phyloP scores from a whole-genome alignment of 92 coral and sea anemone species.

The Actinernus sp. region DNA sequence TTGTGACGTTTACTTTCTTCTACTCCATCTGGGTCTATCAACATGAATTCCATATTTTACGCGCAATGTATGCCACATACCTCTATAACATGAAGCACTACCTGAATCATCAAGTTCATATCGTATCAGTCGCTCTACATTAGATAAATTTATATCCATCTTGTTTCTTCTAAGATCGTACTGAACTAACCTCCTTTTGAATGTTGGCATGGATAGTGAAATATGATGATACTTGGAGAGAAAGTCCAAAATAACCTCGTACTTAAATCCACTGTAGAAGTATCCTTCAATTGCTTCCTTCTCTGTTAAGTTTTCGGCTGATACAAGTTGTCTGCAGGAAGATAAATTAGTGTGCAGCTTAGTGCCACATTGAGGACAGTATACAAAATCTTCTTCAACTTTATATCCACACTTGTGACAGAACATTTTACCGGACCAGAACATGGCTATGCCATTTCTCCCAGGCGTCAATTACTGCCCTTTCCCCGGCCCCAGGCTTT shows the following conservation, averaged over 20 bases:
- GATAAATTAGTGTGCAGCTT: constrained; percentile 6
- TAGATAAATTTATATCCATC: neutral
- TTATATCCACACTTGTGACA: constrained; percentile 29
- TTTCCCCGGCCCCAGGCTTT: no score
- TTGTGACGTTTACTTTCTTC: constrained; percentile 16
- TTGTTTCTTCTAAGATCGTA: neutral
- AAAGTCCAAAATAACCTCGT: constrained; percentile 12
- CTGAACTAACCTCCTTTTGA: neutral
- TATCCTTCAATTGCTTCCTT: constrained; percentile 12
- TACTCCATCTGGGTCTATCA: constrained; percentile 16
- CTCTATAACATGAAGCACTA: neutral
- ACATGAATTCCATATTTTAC: neutral
- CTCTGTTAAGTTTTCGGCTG: constrained; percentile 11
- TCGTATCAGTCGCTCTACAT: constrained; percentile 11
- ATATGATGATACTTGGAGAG: constrained; percentile 12
- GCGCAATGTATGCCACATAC: constrained; percentile 3
- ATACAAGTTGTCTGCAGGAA: constrained; percentile 17
- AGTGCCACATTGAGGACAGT: constrained; percentile 17
- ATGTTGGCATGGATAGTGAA: constrained; percentile 1
- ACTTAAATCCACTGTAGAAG: constrained; percentile 18
- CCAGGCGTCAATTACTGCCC: no score
- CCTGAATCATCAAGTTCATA: constrained; percentile 19
- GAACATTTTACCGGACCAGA: no score
- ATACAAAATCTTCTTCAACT: constrained; percentile 12
- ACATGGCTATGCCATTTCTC: no score